A percentile compares a stretch with the other conserved stretches of the same genome.
phyloP scores from a whole-genome alignment of 2,113 vertebrate species.

The Protobothrops flavoviridis region DNA sequence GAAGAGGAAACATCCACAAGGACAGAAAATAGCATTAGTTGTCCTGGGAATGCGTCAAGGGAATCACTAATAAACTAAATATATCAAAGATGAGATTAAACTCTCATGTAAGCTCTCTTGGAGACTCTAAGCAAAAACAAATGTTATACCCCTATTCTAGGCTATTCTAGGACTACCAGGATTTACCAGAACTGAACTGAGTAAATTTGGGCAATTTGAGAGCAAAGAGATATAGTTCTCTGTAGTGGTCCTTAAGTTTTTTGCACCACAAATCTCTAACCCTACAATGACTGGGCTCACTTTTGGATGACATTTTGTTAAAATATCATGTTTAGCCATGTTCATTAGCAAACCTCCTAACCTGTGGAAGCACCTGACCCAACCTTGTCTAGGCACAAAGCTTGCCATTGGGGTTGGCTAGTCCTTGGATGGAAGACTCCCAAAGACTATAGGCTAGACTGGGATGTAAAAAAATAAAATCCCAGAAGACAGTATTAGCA shows the following conservation, averaged over 20 bases:
- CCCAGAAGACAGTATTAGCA: neutral
- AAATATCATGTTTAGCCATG: neutral
- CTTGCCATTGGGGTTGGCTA: neutral
- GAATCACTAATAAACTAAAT: neutral
- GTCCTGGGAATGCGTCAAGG: neutral
- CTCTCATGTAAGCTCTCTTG: neutral
- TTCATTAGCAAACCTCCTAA: neutral
- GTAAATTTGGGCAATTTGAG: neutral
- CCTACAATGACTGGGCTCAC: neutral
- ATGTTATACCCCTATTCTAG: neutral
- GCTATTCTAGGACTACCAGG: neutral
- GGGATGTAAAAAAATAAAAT: neutral
- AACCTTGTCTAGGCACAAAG: neutral
- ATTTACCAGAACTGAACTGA: neutral
- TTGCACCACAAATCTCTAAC: neutral
- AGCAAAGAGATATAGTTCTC: neutral
- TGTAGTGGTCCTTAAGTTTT: neutral
- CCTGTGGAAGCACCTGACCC: neutral
- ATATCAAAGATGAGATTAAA: neutral
- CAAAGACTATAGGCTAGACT: neutral
- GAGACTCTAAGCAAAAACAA: neutral
- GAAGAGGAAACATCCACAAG: neutral
- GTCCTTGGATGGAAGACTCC: neutral
- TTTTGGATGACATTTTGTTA: neutral
- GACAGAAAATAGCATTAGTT: neutral